These are phyloP conservation scores for Craniophora ligustri DNA, from an alignment of 2,888 invertebrate genomes.

Conservation along the genomic window DNA sequence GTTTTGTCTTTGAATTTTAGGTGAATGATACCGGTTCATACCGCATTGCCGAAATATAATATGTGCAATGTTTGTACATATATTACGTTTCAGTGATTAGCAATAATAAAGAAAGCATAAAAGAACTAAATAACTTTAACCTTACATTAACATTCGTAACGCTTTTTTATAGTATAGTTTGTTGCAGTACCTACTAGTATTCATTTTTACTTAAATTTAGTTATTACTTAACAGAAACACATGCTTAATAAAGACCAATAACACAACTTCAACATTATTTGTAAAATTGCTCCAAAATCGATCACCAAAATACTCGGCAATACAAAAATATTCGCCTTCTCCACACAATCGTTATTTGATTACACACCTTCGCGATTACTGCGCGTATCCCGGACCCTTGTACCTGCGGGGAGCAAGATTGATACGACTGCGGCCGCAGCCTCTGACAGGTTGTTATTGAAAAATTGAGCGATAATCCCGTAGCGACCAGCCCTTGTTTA, in stretches of 20 bases:
- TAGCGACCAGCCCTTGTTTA: conserved; percentile 69
- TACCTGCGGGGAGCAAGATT: conserved; percentile 82
- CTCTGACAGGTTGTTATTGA: conserved; percentile 84
- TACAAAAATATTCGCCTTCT: conserved; percentile 13
- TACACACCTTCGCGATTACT: conserved; percentile 38
- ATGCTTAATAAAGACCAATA: background rate
- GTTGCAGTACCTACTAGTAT: too few relatives aligned
- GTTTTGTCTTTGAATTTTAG: background rate
- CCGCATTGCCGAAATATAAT: background rate
- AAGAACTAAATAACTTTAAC: too few relatives aligned
- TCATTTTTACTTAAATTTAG: too few relatives aligned
- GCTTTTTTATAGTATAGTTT: too few relatives aligned
- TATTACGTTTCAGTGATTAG: too few relatives aligned
- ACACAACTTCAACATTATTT: background rate
- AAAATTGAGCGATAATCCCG: conserved; percentile 86
- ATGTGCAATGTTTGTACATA: too few relatives aligned
- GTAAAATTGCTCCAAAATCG: background rate
- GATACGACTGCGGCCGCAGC: conserved; percentile 73
- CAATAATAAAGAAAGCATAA: too few relatives aligned
- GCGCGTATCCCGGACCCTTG: conserved; percentile 33
- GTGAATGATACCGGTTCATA: conserved; percentile 14
- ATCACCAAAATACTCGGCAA: background rate
- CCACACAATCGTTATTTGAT: conserved; percentile 50
- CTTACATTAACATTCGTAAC: too few relatives aligned
- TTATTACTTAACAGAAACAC: too few relatives aligned